A percentile compares a stretch with the other conserved stretches of the same genome.
phyloP scores from a whole-genome alignment of 2,113 vertebrate species.

The Bettongia penicillata region DNA sequence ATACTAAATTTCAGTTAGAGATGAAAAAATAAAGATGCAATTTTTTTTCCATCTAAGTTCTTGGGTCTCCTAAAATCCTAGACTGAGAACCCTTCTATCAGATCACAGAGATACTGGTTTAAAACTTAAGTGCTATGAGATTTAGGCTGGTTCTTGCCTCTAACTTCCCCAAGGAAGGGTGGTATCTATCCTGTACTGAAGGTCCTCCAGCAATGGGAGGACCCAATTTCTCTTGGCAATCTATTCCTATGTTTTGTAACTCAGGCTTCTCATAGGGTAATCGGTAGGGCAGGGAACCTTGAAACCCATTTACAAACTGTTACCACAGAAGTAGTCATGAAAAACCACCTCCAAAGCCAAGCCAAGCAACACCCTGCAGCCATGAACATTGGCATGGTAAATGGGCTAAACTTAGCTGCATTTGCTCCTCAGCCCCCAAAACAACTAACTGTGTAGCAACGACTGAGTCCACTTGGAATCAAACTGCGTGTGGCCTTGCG shows the following conservation, averaged over 20 bases:
- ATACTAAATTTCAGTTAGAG: not conserved
- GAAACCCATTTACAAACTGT: not conserved
- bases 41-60: not conserved
- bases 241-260: not conserved
- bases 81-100: not conserved
- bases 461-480: not conserved
- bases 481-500: not conserved
- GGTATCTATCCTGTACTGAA: not conserved
- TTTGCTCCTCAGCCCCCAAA: not conserved
- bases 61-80: not conserved
- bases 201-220: not conserved
- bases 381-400: not conserved
- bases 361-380: not conserved
- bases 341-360: not conserved
- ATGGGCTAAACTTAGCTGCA: not conserved
- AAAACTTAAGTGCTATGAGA: not conserved
- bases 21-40: not conserved
- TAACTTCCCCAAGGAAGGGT: not conserved
- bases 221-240: not conserved
- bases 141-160: not conserved
- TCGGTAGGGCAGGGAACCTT: not conserved
- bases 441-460: not conserved
- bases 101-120: not conserved
- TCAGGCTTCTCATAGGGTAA: not conserved
- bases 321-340: not conserved